Evolutionary conservation across 2,797 vertebrate genomes (phyloP).

Genomic region (Naso thynnoides): DNA sequence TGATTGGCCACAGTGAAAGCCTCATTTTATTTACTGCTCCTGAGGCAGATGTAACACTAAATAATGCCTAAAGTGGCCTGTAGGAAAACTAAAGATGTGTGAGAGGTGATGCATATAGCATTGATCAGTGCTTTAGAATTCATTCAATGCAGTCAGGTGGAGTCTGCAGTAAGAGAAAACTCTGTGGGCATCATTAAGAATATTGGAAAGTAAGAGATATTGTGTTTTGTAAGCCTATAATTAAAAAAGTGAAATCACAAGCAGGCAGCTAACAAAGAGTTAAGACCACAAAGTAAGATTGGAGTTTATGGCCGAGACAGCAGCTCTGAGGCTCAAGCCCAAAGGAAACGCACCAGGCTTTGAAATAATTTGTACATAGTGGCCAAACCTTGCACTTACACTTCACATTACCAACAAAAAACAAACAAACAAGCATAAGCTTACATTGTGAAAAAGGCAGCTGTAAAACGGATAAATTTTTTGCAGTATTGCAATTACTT

Average conservation of each 20-base stretch:
- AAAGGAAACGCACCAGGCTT: too few species aligned
- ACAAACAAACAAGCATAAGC: too few species aligned
- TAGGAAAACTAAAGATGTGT: too few species aligned
- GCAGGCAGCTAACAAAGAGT: neutral
- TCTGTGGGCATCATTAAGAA: slow-evolving; percentile 23
- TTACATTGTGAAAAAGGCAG: too few species aligned
- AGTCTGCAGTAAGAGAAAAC: slow-evolving; percentile 15
- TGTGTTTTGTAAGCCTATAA: slow-evolving; percentile 13
- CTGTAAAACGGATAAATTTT: too few species aligned
- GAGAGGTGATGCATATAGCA: neutral
- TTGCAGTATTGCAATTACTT: too few species aligned
- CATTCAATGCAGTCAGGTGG: slow-evolving; percentile 21
- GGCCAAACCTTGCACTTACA: too few species aligned
- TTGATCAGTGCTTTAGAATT: slow-evolving; percentile 11
- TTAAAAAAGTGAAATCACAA: slow-evolving; percentile 18
- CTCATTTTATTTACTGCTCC: neutral
- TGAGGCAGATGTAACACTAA: neutral
- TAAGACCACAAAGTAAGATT: neutral
- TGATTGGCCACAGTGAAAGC: slow-evolving; percentile 1
- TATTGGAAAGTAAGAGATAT: slow-evolving; percentile 21
- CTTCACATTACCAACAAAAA: too few species aligned
- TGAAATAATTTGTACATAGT: too few species aligned
- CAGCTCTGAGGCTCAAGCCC: neutral
- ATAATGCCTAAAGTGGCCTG: neutral
- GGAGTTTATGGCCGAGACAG: too few species aligned